Percentiles rank a stretch among this genome's conserved stretches.
phyloP scores from a whole-genome alignment of 2,888 invertebrate genomes.

The Aleiodes testaceus region DNA sequence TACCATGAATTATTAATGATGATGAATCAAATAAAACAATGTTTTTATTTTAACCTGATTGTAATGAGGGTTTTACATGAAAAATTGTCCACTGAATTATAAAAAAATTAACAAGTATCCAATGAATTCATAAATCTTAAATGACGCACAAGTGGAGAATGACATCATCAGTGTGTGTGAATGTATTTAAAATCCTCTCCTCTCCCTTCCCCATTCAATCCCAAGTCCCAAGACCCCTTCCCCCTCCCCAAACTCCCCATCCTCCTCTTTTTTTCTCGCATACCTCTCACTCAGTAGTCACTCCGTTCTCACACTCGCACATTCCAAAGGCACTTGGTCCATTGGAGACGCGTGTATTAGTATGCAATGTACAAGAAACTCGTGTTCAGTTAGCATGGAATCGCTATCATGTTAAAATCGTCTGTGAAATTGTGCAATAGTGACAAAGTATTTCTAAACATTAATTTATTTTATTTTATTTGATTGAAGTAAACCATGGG shows the following conservation, averaged over 20 bases:
- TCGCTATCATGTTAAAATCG: constrained; percentile 12
- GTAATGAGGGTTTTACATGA: too few species aligned
- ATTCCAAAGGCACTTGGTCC: constrained; percentile 12
- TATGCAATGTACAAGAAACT: not conserved
- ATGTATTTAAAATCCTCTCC: too few species aligned
- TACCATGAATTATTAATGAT: constrained; percentile 33
- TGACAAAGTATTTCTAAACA: not conserved
- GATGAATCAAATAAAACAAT: constrained; percentile 23
- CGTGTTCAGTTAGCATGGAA: constrained; percentile 15
- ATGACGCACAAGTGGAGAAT: too few species aligned
- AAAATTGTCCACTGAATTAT: too few species aligned
- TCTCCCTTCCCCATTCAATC: too few species aligned
- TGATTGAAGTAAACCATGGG: constrained; percentile 59
- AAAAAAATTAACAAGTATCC: too few species aligned
- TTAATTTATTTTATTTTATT: not conserved
- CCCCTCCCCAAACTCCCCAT: not conserved
- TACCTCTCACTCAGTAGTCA: constrained; percentile 8
- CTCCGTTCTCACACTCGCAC: constrained; percentile 3
- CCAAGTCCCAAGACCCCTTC: too few species aligned
- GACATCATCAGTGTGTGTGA: too few species aligned
- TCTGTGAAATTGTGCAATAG: not conserved
- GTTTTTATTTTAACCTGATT: constrained; percentile 12
- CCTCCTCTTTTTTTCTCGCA: not conserved
- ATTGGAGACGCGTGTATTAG: not conserved
- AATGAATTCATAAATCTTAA: too few species aligned